Base-by-base conservation (phyloP, 2,797 vertebrate genomes). In the Monodelphis domestica region DNA sequence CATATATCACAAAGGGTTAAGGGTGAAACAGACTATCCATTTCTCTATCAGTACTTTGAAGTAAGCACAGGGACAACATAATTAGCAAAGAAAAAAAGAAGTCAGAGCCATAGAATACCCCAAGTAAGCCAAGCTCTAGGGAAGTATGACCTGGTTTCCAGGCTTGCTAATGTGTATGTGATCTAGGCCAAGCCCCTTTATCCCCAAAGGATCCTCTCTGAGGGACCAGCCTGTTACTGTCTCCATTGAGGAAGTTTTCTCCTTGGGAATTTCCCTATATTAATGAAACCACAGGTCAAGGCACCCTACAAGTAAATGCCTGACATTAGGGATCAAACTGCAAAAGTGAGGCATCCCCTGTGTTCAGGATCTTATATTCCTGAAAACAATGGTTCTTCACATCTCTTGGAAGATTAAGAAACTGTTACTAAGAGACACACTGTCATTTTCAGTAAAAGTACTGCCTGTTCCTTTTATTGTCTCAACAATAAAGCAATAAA, bases 1-100 rank as follows among this genome's bases (percentile, higher is more conserved):
- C 70, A 89, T 17, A 90, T 3, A 30, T 38, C 89, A 94, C 14
- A 55, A 6, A 57, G 93, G 70, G n/a, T 78, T 26, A 93, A 89
- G 26, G 38, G 57, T 52, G 89, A 17, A 57, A 91, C 6, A 54
- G 55, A 91, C 92, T 92, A 89, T 53, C 11, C 2, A 0, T 51
- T 90, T 24, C 28, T 87, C 90, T 91, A 87, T 24, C 21, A 52
- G 94, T 95, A 88, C 14, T 55, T 14, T 53, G 53, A 91, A 95
- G 84, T n/a, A 92, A 12, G 93, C 33, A 51, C 6, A 56, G 1
- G 11, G 70, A 94, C 29, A 3, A 5, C 53, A 38, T n/a, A n/a
- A 53, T 92, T 54, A 55, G 30, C n/a, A 93, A 55, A 26, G 90
- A 26, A 91, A 17, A 38, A n/a, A 90, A 88, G 7, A 54, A 59